A percentile compares a stretch with the other conserved stretches of the same genome.
Conservation (phyloP, 2,888 invertebrate genomes). For the Encarsia formosa region DNA sequence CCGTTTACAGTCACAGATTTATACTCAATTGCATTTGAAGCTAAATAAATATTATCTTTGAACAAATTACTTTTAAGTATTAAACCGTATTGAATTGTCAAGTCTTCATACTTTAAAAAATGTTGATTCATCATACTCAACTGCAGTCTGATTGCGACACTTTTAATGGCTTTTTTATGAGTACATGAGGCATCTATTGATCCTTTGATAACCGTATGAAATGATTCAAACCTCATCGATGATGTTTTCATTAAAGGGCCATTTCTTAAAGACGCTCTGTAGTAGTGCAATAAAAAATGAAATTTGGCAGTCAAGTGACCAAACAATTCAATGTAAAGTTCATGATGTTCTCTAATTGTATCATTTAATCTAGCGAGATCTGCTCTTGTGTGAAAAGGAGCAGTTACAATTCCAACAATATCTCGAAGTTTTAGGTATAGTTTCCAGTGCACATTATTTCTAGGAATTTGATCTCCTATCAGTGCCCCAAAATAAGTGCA, state of each 20-base stretch:
- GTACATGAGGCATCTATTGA: background rate
- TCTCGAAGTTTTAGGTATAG: slow-evolving; percentile 1
- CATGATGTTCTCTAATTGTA: background rate
- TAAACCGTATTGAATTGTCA: background rate
- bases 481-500: background rate
- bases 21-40: background rate
- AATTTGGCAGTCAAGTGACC: slow-evolving; percentile 1
- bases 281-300: slow-evolving; percentile 2
- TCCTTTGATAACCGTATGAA: background rate
- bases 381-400: background rate
- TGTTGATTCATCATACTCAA: background rate
- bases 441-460: background rate
- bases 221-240: background rate
- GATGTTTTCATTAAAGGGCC: background rate
- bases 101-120: background rate
- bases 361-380: background rate
- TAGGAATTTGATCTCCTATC: background rate
- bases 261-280: background rate
- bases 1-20: background rate
- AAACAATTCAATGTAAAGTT: background rate
- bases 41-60: background rate
- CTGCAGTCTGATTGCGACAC: background rate
- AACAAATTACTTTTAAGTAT: background rate
- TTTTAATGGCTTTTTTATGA: background rate
- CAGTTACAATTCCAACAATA: background rate